Percentiles rank a stretch among this genome's conserved stretches.
These are phyloP conservation scores for Pseudonaja textilis DNA, from an alignment of 2,113 vertebrate genomes.

Conservation along the genomic window DNA sequence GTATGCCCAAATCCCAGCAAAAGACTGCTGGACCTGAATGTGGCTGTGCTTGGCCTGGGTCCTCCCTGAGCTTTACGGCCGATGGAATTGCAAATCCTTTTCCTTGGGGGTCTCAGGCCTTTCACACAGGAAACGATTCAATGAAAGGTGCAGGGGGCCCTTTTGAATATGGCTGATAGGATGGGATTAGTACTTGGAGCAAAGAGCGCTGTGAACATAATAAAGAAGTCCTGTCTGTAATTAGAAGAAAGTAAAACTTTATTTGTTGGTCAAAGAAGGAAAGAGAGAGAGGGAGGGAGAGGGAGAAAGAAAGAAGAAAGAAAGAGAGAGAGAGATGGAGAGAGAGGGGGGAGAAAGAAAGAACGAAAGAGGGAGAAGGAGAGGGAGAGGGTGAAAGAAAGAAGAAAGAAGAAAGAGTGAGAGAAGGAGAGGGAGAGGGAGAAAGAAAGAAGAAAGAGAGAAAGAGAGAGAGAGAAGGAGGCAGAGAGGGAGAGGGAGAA, in stretches of 20 bases:
- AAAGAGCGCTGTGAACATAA: neutral
- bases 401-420: too few relatives aligned
- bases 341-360: too few relatives aligned
- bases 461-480: too few relatives aligned
- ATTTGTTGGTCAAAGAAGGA: neutral
- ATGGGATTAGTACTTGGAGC: neutral
- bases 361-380: too few relatives aligned
- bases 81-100: neutral
- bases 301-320: neutral
- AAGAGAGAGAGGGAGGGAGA: too few relatives aligned
- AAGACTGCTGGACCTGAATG: neutral
- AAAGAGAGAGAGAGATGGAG: too few relatives aligned
- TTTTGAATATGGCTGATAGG: neutral
- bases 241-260: neutral
- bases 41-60: neutral
- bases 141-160: neutral
- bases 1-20: neutral
- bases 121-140: neutral
- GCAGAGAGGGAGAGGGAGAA: too few relatives aligned
- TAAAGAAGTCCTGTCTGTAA: neutral
- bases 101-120: neutral
- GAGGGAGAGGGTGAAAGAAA: too few relatives aligned
- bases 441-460: too few relatives aligned
- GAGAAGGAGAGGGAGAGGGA: too few relatives aligned
- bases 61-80: neutral